Evolutionary conservation across 2,797 vertebrate species (phyloP), one percentile per base, ranked within the genome.

Genomic region (Psittacula derbiana): DNA sequence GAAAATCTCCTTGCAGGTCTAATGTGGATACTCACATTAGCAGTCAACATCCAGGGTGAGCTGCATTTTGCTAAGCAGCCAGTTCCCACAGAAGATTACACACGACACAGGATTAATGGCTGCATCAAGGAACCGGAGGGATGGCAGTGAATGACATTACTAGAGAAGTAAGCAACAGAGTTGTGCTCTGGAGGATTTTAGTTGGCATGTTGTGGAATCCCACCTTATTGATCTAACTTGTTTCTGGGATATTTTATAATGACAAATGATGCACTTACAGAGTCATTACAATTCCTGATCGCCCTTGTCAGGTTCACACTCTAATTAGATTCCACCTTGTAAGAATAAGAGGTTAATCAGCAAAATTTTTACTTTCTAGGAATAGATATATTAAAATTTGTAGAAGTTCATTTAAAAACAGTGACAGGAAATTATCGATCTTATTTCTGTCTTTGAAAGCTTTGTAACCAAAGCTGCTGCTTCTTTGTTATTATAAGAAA

Each of bases 41-140:
- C 80, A 87, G 89, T 61, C 70, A 90, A 16, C 64, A 90, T 25
- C 87, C 72, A 91, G 93, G 38, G 13, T 38, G 70, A 91, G 14
- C 55, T 75, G 92, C 86, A 41, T 95, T 96, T 96, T 74, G 60
- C 89, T 93, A 71, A 95, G 36, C 69, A 92, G 81, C 43, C 88
- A 76, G 43, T 62, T 95, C 74, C 80, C 61, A 82, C 80, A 94
- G 88, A 95, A 88, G 94, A 97, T 96, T 96, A 90, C 80, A 74
- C 79, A 66, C 41, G 44, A 16, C 2, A 55, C 88, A 94, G 91
- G 80, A 96, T 83, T 96, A 96, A 74, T 25, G 11, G 58, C 73
- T 86, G 50, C 53, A 81, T 58, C 13, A 58, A 91, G 78, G 88
- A 91, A 58, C 88, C 8, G 8, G 87, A 96, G 78, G 44, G 36